Evolutionary conservation across 30 jellyfish, hydroid and myxozoan species (phyloP).

Genomic region (Turritopsis rubra): DNA sequence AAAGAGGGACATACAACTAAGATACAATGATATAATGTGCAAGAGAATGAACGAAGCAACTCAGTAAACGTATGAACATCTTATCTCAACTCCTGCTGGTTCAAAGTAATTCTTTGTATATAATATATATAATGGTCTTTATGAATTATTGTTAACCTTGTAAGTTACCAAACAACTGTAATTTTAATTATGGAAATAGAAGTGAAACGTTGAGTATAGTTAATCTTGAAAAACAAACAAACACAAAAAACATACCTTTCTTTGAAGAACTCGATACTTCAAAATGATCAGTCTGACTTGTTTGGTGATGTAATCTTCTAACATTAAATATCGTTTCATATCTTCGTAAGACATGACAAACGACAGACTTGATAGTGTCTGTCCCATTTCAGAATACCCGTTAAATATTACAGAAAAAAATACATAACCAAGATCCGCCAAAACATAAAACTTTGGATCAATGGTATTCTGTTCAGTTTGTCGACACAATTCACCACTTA

Average conservation of each 20-base stretch:
- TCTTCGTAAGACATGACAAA: conserved; percentile 61
- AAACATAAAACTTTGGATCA: conserved; percentile 58
- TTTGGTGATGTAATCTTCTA: conserved; percentile 40
- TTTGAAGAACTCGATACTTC: conserved; percentile 62
- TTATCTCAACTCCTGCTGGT: no score
- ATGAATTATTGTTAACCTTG: neutral
- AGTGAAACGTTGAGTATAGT: no score
- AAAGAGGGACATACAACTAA: no score
- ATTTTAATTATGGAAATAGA: no score
- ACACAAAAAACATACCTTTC: conserved; percentile 40
- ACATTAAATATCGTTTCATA: conserved; percentile 42
- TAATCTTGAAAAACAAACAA: neutral
- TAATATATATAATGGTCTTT: no score
- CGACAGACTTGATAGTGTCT: conserved; percentile 59
- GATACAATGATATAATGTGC: no score
- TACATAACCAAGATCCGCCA: conserved; percentile 52
- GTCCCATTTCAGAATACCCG: conserved; percentile 59
- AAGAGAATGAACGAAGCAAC: no score
- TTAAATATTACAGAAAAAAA: conserved; percentile 56
- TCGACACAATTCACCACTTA: conserved; percentile 81
- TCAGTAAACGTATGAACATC: no score
- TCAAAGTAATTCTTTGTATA: no score
- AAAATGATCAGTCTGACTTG: conserved; percentile 47
- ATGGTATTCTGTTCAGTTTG: conserved; percentile 51
- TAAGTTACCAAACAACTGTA: no score